Base-by-base conservation (phyloP, 2,113 vertebrate genomes). In the Cyphomyrus plagiostoma region DNA sequence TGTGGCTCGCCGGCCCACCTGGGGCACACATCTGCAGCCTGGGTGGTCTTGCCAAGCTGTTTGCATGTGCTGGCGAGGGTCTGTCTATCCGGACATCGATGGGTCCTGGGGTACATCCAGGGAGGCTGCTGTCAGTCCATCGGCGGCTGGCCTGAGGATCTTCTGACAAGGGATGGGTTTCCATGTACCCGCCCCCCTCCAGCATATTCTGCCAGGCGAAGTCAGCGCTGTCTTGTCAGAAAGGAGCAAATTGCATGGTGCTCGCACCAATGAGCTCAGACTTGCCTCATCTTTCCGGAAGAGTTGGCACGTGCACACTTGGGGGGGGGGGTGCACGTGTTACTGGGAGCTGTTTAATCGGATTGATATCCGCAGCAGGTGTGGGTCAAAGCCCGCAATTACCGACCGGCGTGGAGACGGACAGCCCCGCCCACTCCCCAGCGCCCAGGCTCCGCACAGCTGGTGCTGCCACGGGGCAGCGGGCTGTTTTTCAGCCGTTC, bases 371-470 rank as follows among this genome's bases (percentile, higher is more conserved):
- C 19, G 89, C 91, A 92, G 92, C 93, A 93, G 91, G 92, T 93
- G 91, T 91, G 93, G 89, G 93, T 95, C 94, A 93, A 90, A 92
- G 84, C n/a, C 26, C 66, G 2, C 89, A 88, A 91, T 85, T 91
- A 89, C 84, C 86, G 58, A 83, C 50, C n/a, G 45, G 42, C 82
- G 58, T 62, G 70, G 4, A 86, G 70, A 90, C 45, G 84, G 89
- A 82, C 45, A 77, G 91, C 88, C 23, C 85, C 83, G 26, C 84
- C 89, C 87, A 62, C 53, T 35, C 87, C 1, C 21, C 56, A 15
- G 53, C 53, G 13, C 48, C 35, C 53, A 17, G 17, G 17, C 30
- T 88, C 39, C 6, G 3, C 88, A n/a, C 70, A 83, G 70, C 74
- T 83, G 74, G 87, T 1, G 56, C 39, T 46, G 56, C 53, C 35